These are phyloP conservation scores for Decapterus maruadsi DNA, from an alignment of 2,797 vertebrate genomes.

Conservation along the genomic window DNA sequence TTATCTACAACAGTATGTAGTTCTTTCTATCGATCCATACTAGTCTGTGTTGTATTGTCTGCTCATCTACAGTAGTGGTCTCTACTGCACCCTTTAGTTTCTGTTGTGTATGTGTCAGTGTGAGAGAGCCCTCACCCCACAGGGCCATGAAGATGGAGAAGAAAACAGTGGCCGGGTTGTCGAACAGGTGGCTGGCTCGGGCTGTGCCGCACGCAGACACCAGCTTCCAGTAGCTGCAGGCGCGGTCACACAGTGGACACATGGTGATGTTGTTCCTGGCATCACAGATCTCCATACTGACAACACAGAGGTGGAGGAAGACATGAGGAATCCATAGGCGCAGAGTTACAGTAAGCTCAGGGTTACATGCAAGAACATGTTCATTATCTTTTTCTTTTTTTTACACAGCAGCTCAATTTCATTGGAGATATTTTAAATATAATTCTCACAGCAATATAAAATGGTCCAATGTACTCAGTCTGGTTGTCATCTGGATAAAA, in stretches of 20 bases:
- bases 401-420: background rate
- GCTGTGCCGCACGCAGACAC: conserved; percentile 93
- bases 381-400: background rate
- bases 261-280: conserved; percentile 94
- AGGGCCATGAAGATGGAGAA: conserved; percentile 99
- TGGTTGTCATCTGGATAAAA: too few species aligned
- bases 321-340: background rate
- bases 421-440: too few species aligned
- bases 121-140: conserved; percentile 89
- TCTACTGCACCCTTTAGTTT: background rate
- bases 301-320: background rate
- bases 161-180: conserved; percentile 97
- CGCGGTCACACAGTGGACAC: conserved; percentile 95
- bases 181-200: conserved; percentile 96
- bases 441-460: too few species aligned
- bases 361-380: background rate
- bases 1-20: too few species aligned
- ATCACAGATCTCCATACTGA: conserved; percentile 96
- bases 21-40: too few species aligned
- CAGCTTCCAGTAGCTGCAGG: conserved; percentile 97
- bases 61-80: background rate
- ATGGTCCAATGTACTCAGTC: background rate
- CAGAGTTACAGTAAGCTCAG: too few species aligned
- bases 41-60: background rate
- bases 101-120: background rate